phyloP scores from a whole-genome alignment of 2,113 vertebrate species.

The Neotoma lepida region DNA sequence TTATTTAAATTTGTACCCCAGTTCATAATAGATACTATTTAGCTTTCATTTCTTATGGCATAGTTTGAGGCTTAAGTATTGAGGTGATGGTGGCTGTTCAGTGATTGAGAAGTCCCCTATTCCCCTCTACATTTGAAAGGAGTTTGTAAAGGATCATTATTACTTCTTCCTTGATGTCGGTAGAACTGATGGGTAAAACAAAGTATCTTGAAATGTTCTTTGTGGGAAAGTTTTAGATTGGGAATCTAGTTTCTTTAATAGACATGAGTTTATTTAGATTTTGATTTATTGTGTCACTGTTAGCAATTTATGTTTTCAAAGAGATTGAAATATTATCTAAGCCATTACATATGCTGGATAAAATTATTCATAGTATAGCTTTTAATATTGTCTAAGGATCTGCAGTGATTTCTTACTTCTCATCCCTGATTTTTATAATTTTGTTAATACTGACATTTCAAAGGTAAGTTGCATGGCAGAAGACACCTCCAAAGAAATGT shows the following conservation, averaged over 20 bases:
- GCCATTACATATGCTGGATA: background rate
- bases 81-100: background rate
- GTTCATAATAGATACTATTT: background rate
- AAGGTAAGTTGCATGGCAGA: background rate
- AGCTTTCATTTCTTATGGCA: background rate
- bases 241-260: background rate
- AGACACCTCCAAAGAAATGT: background rate
- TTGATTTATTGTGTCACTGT: background rate
- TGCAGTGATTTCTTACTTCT: background rate
- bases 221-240: background rate
- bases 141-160: background rate
- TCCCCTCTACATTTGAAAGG: background rate
- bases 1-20: background rate
- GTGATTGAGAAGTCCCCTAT: background rate
- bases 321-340: constrained; percentile 23
- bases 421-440: background rate
- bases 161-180: background rate
- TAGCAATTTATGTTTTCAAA: constrained; percentile 42
- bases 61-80: background rate
- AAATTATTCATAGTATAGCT: background rate
- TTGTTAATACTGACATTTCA: constrained; percentile 44
- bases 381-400: background rate
- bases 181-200: background rate
- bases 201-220: background rate
- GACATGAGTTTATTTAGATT: background rate